Evolutionary conservation across 2,888 invertebrate species (phyloP).

Genomic region (Macrophya alboannulata): DNA sequence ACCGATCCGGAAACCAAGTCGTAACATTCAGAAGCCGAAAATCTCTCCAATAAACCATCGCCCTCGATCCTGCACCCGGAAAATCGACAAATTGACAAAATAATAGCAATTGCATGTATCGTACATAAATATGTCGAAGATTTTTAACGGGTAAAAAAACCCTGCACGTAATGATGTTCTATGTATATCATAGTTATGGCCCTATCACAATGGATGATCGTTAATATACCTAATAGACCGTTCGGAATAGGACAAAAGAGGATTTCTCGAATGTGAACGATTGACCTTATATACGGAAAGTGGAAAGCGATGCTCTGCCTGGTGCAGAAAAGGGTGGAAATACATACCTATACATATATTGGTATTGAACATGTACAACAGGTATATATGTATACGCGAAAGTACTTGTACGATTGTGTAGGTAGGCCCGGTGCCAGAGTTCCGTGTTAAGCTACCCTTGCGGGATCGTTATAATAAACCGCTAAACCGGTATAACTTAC

Average conservation of each 20-base stretch:
- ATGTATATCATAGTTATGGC: background rate
- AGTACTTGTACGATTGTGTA: background rate
- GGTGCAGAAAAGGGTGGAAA: background rate
- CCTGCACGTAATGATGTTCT: no score
- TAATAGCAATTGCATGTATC: no score
- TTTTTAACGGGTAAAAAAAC: no score
- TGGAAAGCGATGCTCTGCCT: background rate
- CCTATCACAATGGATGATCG: background rate
- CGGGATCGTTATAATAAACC: conserved; percentile 72
- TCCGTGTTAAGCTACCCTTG: conserved; percentile 69
- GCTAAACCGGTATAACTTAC: conserved; percentile 58
- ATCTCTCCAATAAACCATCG: background rate
- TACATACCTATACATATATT: background rate
- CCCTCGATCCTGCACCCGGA: background rate
- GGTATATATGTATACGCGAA: conserved; percentile 1
- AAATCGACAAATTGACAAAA: background rate
- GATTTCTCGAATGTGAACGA: conserved; percentile 20
- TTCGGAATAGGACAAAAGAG: conserved; percentile 8
- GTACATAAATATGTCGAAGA: no score
- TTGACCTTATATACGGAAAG: conserved; percentile 30
- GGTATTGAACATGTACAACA: conserved; percentile 17
- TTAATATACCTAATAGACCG: background rate
- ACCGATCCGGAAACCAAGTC: background rate
- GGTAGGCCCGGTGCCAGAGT: conserved; percentile 71
- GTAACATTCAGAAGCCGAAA: background rate